phyloP scores from a whole-genome alignment of 2,888 invertebrate species.

The Marronus borbonicus region DNA sequence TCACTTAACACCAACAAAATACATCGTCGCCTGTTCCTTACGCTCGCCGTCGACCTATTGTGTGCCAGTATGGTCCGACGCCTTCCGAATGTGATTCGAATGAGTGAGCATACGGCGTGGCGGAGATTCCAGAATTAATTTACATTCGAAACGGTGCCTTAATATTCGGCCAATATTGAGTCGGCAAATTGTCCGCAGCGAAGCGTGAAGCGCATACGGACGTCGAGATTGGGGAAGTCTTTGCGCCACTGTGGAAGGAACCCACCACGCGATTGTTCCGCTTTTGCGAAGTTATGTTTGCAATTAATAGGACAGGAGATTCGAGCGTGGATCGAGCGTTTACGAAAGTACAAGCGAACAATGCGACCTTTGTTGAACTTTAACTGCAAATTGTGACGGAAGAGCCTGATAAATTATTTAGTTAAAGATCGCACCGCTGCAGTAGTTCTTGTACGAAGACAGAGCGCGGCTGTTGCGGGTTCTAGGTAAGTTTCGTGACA shows the following conservation, averaged over 20 bases:
- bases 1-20: no score
- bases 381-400: neutral
- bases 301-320: constrained; percentile 12
- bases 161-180: constrained; percentile 43
- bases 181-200: constrained; percentile 41
- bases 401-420: neutral
- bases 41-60: no score
- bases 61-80: no score
- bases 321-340: neutral
- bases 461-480: neutral
- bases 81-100: constrained; percentile 19
- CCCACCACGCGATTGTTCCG: neutral
- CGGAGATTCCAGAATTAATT: constrained; percentile 29
- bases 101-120: neutral
- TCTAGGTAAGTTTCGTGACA: neutral
- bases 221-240: constrained; percentile 10
- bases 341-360: neutral
- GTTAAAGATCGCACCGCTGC: neutral
- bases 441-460: neutral
- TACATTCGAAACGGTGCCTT: constrained; percentile 31
- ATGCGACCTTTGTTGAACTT: neutral
- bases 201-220: constrained; percentile 34
- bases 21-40: no score
- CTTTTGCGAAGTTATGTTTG: constrained; percentile 11
- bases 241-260: neutral